phyloP scores from a whole-genome alignment of 2,113 vertebrate species.

The Chaetura pelagica region DNA sequence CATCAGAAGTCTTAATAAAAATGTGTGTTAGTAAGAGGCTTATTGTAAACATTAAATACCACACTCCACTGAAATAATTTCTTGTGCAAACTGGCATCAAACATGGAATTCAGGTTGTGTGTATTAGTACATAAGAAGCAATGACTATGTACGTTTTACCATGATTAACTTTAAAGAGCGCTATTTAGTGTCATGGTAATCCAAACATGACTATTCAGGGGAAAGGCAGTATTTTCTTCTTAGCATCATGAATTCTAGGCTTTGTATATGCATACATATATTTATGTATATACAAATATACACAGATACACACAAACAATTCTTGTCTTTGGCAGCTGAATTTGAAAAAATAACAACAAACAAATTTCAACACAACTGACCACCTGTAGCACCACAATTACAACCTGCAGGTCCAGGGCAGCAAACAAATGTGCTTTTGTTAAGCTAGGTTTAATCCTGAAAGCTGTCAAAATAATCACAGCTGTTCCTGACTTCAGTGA shows the following conservation, averaged over 20 bases:
- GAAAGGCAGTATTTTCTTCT: constrained; percentile 40
- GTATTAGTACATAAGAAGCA: constrained; percentile 14
- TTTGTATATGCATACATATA: constrained; percentile 42
- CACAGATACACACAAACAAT: constrained; percentile 6
- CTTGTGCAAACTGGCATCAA: constrained; percentile 67
- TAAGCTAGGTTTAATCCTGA: background rate
- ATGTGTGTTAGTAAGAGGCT: background rate
- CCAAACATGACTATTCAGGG: background rate
- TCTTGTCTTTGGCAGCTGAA: constrained; percentile 75
- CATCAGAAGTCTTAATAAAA: background rate
- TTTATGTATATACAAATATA: constrained; percentile 31
- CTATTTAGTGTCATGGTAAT: constrained; percentile 37
- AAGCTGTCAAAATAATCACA: background rate
- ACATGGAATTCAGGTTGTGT: constrained; percentile 2
- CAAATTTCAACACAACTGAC: background rate
- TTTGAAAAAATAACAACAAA: background rate
- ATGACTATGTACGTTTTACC: constrained; percentile 17
- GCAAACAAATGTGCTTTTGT: constrained; percentile 7
- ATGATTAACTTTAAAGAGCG: background rate
- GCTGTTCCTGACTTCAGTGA: background rate
- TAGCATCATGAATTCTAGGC: background rate
- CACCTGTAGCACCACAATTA: constrained; percentile 28
- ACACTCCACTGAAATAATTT: constrained; percentile 1
- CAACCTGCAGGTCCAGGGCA: constrained; percentile 1
- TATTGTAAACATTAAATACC: constrained; percentile 39